Percentiles rank a stretch among this genome's conserved stretches.
Evolutionary conservation across 1,140 invertebrate genomes (phyloP).

Genomic region (Magallana ariakensis): DNA sequence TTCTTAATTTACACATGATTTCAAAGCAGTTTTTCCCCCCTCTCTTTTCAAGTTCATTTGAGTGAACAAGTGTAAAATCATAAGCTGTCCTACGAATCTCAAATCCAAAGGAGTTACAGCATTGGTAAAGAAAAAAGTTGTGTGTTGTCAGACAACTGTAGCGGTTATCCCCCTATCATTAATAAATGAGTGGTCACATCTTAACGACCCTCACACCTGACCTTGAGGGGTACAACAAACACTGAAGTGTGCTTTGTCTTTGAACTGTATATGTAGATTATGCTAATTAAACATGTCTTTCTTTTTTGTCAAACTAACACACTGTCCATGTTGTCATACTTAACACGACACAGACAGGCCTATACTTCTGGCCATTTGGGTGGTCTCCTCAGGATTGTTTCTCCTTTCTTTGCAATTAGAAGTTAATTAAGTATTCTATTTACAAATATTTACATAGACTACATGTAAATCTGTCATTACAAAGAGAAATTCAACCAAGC

Average conservation of each 20-base stretch:
- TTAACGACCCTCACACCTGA: background rate
- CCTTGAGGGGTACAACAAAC: background rate
- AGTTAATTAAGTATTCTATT: background rate
- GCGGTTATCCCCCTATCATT: background rate
- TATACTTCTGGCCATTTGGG: background rate
- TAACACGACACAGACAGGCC: background rate
- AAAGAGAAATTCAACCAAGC: background rate
- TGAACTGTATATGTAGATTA: constrained; percentile 27
- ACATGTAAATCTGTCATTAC: background rate
- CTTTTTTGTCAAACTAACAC: background rate
- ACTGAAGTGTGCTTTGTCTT: background rate
- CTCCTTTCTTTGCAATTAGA: background rate
- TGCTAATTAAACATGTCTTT: constrained; percentile 5
- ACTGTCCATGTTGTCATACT: background rate
- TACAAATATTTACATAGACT: background rate
- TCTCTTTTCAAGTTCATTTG: background rate
- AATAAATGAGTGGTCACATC: background rate
- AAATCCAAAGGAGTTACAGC: background rate
- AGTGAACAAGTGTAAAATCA: background rate
- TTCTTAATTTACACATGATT: background rate
- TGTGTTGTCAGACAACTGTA: background rate
- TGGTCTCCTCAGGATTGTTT: background rate
- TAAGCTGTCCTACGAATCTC: background rate
- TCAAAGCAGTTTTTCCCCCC: background rate
- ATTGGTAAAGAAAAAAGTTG: background rate